Base-by-base conservation (phyloP, 2,113 vertebrate species). In the Manacus vitellinus region DNA sequence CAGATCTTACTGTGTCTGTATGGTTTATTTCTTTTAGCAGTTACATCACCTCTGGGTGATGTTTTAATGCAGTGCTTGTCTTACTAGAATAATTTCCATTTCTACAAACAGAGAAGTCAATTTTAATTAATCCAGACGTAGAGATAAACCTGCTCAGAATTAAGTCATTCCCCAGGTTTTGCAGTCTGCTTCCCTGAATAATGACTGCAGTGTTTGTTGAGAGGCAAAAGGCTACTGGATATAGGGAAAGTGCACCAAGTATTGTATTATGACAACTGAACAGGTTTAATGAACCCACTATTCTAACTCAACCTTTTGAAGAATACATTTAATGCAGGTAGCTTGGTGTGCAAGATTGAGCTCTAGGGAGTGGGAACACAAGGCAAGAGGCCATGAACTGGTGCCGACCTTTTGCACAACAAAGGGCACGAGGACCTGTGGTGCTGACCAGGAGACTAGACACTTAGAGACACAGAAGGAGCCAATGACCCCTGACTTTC, bases 121-220 rank as follows among this genome's bases (percentile, higher is more conserved):
- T 89, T 85, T 88, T 83, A 88, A 37, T 92, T 88, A 83, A 66
- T 35, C 49, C 27, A 37, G 37, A 51, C 20, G 30, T 47, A 49
- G 22, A 75, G 22, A 76, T 23, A 92, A 90, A 77, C 37, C 20
- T 80, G 35, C 18, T 79, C 8, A 77, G 92, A 94, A 83, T 66
- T 6, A 79, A 80, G n/a, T 66, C 0, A 66, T 80, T 85, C 11
- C 13, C 43, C 22, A 19, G 5, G 10, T 85, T 80, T 90, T 54
- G 18, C n/a, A 83, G 14, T 33, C 28, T 2, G 0, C 28, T 76
- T 68, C 24, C 39, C 71, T 82, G 24, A 67, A 59, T 0, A 73
- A 31, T 33, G 39, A 82, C 21, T 56, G 22, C 62, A 78, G 44
- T 25, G 28, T 23, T 89, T 1, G 2, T 14, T 82, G 52, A 76